Evolutionary conservation across 2,888 invertebrate genomes (phyloP).

Genomic region (Lamellibrachia satsuma): DNA sequence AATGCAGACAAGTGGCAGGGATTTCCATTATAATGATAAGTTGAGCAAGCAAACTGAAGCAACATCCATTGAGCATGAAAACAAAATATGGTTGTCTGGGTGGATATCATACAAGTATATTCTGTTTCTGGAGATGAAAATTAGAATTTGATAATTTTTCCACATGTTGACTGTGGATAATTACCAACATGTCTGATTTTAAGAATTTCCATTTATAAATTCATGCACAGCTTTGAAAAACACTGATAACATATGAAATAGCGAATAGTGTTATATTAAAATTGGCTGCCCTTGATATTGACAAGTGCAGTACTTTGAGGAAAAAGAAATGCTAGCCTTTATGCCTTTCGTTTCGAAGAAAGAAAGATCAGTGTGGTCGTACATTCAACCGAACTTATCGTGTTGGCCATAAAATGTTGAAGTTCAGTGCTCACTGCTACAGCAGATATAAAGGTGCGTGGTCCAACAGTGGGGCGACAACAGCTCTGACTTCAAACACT

Average conservation of each 20-base stretch:
- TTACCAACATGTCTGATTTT: not conserved
- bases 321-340: not conserved
- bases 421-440: not conserved
- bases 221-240: not conserved
- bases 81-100: not conserved
- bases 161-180: not conserved
- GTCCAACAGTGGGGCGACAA: not conserved
- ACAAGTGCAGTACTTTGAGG: not conserved
- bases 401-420: not conserved
- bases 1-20: no score
- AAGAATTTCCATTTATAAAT: not conserved
- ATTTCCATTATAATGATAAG: no score
- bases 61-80: no score
- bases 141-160: not conserved
- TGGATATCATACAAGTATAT: no score
- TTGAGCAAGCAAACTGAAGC: no score
- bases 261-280: not conserved
- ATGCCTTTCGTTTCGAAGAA: not conserved
- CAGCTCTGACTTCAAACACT: not conserved
- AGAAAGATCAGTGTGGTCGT: not conserved
- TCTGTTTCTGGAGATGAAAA: not conserved
- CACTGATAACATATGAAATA: not conserved
- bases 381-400: not conserved
- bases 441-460: not conserved
- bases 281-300: not conserved